Base-by-base conservation (phyloP, 2,113 vertebrate genomes). In the Dryoscopus gambensis region DNA sequence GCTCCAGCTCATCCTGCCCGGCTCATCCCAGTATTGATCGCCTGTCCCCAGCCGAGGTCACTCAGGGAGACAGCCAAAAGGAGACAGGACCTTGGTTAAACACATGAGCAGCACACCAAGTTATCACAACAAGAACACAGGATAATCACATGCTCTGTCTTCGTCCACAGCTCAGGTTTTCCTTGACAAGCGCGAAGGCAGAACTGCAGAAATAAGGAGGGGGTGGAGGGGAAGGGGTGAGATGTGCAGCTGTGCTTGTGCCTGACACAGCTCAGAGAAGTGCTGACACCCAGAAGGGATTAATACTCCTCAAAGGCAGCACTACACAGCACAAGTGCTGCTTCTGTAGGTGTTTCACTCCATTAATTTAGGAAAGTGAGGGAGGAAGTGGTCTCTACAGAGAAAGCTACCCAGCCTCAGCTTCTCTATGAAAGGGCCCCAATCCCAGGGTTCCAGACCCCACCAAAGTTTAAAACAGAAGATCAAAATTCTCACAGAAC, bases 121-220 rank as follows among this genome's bases (percentile, higher is more conserved):
- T 37, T 37, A 37, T 27, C 78, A 42, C 64, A 59, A 30, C 24
- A 65, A 30, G 55, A 78, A 19, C 2, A 4, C 0, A 20, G 60
- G n/a, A 49, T 13, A 22, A 62, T 13, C 30, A 33, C 25, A 4
- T 8, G 22, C 40, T 82, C 55, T 33, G 0, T 40, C 49, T 75
- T 15, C 1, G 3, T 31, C 53, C 55, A 11, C 4, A 5, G 60
- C 35, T 84, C 73, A 2, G 59, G 50, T 62, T 84, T 47, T 49
- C 25, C 75, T 65, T 3, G 3, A 15, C 0, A 0, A 70, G 50
- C 0, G 0, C 33, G 73, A 71, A 40, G 10, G 53, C 1, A 1
- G 42, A 23, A 20, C 25, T 59, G 80, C 67, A 88, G 46, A 46
- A 76, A 67, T 11, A 47, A 69, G 67, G 59, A 70, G 9, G 8